These are phyloP conservation scores for Mesochorus sp. DNA, from an alignment of 2,888 invertebrate genomes.

Conservation along the genomic window DNA sequence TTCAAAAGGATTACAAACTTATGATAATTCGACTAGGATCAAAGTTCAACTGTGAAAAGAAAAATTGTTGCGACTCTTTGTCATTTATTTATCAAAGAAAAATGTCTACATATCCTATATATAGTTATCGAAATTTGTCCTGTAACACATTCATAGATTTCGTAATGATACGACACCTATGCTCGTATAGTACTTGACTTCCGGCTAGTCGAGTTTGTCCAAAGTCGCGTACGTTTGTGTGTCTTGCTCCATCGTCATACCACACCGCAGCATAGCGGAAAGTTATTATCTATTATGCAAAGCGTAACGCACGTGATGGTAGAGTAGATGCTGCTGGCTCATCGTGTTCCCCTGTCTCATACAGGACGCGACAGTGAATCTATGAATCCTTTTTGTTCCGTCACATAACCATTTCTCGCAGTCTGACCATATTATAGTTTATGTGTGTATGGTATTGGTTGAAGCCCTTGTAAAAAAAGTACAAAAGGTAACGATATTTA, in stretches of 20 bases:
- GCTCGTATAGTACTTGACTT: slow-evolving; percentile 68
- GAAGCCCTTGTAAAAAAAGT: too few species aligned
- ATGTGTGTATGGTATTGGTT: neutral
- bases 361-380: neutral
- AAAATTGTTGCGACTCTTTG: too few species aligned
- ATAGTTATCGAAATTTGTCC: slow-evolving; percentile 3
- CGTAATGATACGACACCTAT: slow-evolving; percentile 71
- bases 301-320: slow-evolving; percentile 37
- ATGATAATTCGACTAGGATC: too few species aligned
- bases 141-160: slow-evolving; percentile 20
- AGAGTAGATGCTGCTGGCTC: slow-evolving; percentile 18
- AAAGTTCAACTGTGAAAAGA: too few species aligned
- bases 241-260: slow-evolving; percentile 4
- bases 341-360: slow-evolving; percentile 17
- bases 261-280: slow-evolving; percentile 36
- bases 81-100: neutral
- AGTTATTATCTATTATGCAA: slow-evolving; percentile 46
- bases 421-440: neutral
- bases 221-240: neutral
- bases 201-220: slow-evolving; percentile 71
- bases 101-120: neutral
- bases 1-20: too few species aligned
- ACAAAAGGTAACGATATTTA: too few species aligned
- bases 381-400: neutral
- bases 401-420: neutral